Evolutionary conservation across 2,888 invertebrate genomes (phyloP).

Genomic region (Chloromyia formosa): DNA sequence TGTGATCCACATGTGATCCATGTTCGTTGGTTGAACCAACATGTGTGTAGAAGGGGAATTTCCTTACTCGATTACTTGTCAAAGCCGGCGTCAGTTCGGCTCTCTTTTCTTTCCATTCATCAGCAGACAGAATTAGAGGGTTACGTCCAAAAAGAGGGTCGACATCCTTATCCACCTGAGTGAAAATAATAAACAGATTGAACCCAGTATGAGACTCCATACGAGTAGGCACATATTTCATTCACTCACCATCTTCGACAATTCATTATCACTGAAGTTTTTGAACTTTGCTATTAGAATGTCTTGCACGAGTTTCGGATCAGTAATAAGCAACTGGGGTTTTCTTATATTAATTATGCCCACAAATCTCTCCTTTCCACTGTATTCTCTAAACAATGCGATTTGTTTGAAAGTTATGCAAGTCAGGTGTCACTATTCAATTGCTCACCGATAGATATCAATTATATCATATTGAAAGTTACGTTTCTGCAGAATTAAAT

Average conservation of each 20-base stretch:
- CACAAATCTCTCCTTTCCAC: constrained; percentile 51
- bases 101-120: constrained; percentile 65
- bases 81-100: constrained; percentile 66
- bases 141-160: constrained; percentile 65
- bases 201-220: no score
- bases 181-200: no score
- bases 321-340: constrained; percentile 56
- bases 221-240: no score
- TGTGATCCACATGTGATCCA: no score
- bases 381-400: constrained; percentile 28
- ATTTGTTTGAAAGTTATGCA: background rate
- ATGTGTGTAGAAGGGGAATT: no score
- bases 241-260: constrained; percentile 32
- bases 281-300: constrained; percentile 58
- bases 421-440: no score
- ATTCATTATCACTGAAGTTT: constrained; percentile 54
- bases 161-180: constrained; percentile 58
- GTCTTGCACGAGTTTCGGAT: constrained; percentile 57
- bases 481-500: constrained; percentile 47
- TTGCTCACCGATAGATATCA: constrained; percentile 57
- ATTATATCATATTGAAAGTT: constrained; percentile 54
- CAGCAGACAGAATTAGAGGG: constrained; percentile 64
- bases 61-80: constrained; percentile 64
- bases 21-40: no score
- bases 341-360: constrained; percentile 56